phyloP scores from a whole-genome alignment of 2,113 vertebrate species.

The Pseudorectes ferrugineus region DNA sequence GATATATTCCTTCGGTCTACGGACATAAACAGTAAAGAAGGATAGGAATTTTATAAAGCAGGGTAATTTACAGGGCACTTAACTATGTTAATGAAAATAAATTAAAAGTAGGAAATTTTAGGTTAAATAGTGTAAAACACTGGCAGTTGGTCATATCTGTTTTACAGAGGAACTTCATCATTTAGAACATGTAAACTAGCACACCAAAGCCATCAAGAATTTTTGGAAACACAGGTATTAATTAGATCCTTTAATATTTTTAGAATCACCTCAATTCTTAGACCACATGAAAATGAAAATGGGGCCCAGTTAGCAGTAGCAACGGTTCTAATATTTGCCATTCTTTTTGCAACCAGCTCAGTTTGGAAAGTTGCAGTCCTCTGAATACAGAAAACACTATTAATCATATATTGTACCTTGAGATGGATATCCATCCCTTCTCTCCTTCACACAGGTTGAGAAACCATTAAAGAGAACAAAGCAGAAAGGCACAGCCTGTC shows the following conservation, averaged over 20 bases:
- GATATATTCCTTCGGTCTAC: neutral
- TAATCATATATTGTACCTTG: neutral
- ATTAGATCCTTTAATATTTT: neutral
- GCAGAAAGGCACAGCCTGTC: constrained; percentile 21
- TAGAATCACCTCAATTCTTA: neutral
- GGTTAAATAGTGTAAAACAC: neutral
- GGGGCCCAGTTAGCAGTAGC: neutral
- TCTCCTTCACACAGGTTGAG: neutral
- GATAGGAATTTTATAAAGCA: neutral
- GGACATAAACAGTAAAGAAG: neutral
- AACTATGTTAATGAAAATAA: neutral
- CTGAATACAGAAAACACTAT: neutral
- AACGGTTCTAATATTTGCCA: neutral
- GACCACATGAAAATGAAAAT: neutral
- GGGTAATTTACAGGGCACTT: neutral
- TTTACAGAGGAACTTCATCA: neutral
- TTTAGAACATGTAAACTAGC: neutral
- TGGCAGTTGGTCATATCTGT: neutral
- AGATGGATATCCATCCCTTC: neutral
- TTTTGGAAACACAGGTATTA: neutral
- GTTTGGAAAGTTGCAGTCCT: neutral
- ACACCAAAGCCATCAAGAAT: neutral
- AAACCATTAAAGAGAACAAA: constrained; percentile 18
- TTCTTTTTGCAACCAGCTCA: neutral
- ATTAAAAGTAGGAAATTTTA: neutral